Base-by-base conservation (phyloP, 2,888 invertebrate species). In the Heliconius cydno region DNA sequence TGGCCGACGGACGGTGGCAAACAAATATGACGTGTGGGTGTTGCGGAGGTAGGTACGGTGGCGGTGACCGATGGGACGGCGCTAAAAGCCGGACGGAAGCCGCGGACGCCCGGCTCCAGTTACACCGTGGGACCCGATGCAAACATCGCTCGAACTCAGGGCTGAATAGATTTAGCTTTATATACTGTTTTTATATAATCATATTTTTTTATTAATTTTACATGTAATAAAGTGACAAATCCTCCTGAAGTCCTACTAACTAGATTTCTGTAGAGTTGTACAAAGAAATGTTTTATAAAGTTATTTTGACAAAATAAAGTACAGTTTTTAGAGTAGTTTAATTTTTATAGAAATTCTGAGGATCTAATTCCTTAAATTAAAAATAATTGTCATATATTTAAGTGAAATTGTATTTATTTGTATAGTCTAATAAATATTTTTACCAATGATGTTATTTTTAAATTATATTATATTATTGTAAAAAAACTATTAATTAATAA, bases 61-160 rank as follows among this genome's bases (percentile, higher is more conserved):
- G 86, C 82, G 87, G 85, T 87, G 86, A 85, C 85, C 85, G 86
- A 86, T 86, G 85, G 90, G 92, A 93, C 92, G 91, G 87, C 91
- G 93, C 93, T 94, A 94, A 95, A 95, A 95, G 94, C 94, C 94
- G 94, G 94, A 94, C 94, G 94, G 94, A 94, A 94, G 94, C 92
- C 89, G 89, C 91, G 92, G 93, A 91, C 93, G 90, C 90, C 89
- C 90, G 90, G 89, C 92, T 94, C 93, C 88, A 90, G 92, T 95
- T 94, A 93, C 75, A 90, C 90, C 94, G 94, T 94, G 94, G 94
- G 94, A 94, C 89, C 89, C 89, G 86, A 86, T 88, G 88, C 92
- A 92, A 92, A 91, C 89, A 89, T 86, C 81, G 79, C 73, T 70
- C 70, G 7, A 70, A 7, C 70, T 46, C 88, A 94, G 94, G 94